phyloP scores from a whole-genome alignment of 2,888 invertebrate species.

The Agrotis segetum region DNA sequence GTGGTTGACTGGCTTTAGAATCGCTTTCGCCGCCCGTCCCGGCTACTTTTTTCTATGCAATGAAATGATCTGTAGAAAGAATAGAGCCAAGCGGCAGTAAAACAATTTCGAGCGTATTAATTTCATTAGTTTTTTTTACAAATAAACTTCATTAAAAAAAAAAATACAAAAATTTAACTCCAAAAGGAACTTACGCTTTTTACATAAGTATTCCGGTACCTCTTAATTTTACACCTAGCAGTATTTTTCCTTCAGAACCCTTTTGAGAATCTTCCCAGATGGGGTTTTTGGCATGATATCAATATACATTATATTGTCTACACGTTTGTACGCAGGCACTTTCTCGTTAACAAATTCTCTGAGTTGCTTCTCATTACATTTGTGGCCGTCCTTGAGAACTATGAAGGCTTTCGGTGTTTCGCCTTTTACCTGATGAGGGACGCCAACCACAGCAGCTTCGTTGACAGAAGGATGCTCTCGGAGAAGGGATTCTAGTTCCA shows the following conservation, averaged over 20 bases:
- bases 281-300: slow-evolving; percentile 94
- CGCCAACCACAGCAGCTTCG: slow-evolving; percentile 96
- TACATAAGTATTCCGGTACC: too few relatives aligned
- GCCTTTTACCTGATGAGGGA: slow-evolving; percentile 93
- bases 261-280: slow-evolving; percentile 95
- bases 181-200: too few relatives aligned
- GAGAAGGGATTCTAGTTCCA: slow-evolving; percentile 95
- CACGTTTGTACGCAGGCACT: slow-evolving; percentile 94
- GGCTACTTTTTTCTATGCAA: too few relatives aligned
- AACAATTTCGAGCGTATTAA: too few relatives aligned
- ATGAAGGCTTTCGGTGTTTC: slow-evolving; percentile 95
- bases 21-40: too few relatives aligned
- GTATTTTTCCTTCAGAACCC: slow-evolving; percentile 88
- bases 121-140: too few relatives aligned
- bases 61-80: too few relatives aligned
- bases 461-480: slow-evolving; percentile 93
- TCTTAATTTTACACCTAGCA: slow-evolving; percentile 60
- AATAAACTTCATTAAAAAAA: too few relatives aligned
- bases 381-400: slow-evolving; percentile 82
- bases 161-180: too few relatives aligned
- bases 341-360: slow-evolving; percentile 92
- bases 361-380: slow-evolving; percentile 89
- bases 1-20: too few relatives aligned
- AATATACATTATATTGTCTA: slow-evolving; percentile 93
- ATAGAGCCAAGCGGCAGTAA: too few relatives aligned